Percentiles rank a stretch among this genome's conserved stretches.
Evolutionary conservation across 2,888 invertebrate species (phyloP).

Genomic region (Lordiphosa andalusiaca): DNA sequence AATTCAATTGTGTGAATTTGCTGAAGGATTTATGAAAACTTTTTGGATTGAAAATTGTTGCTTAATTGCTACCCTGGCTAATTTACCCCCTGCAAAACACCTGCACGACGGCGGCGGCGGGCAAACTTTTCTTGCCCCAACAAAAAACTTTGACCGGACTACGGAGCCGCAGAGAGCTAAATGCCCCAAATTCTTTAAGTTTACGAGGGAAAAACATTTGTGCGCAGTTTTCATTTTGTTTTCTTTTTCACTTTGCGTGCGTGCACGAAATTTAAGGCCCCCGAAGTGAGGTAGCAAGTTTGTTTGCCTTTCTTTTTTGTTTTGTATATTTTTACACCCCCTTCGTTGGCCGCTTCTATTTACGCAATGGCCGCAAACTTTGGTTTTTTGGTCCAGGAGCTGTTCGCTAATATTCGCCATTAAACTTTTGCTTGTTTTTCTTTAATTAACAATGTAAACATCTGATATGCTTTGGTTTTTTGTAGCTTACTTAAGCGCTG

Average conservation of each 20-base stretch:
- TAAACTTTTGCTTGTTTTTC: conserved; percentile 78
- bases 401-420: conserved; percentile 72
- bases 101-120: conserved; percentile 31
- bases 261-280: conserved; percentile 57
- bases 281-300: conserved; percentile 25
- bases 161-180: conserved; percentile 45
- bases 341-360: conserved; percentile 53
- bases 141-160: conserved; percentile 46
- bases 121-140: conserved; percentile 45
- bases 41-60: conserved; percentile 57
- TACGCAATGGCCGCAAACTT: conserved; percentile 67
- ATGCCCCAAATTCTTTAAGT: conserved; percentile 76
- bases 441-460: conserved; percentile 78
- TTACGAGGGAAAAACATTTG: conserved; percentile 72
- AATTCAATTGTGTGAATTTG: conserved; percentile 41
- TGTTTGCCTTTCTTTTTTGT: conserved; percentile 19
- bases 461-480: conserved; percentile 57
- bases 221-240: conserved; percentile 48
- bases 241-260: conserved; percentile 54
- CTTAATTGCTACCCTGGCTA: conserved; percentile 67
- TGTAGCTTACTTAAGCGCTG: conserved; percentile 54
- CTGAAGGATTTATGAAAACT: conserved; percentile 50
- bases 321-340: conserved; percentile 58
- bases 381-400: conserved; percentile 28
- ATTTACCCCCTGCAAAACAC: conserved; percentile 53